Percentiles rank a stretch among this genome's conserved stretches.
Conservation (phyloP, 2,888 invertebrate genomes). For the Ashinkailepas kermadecensis region DNA sequence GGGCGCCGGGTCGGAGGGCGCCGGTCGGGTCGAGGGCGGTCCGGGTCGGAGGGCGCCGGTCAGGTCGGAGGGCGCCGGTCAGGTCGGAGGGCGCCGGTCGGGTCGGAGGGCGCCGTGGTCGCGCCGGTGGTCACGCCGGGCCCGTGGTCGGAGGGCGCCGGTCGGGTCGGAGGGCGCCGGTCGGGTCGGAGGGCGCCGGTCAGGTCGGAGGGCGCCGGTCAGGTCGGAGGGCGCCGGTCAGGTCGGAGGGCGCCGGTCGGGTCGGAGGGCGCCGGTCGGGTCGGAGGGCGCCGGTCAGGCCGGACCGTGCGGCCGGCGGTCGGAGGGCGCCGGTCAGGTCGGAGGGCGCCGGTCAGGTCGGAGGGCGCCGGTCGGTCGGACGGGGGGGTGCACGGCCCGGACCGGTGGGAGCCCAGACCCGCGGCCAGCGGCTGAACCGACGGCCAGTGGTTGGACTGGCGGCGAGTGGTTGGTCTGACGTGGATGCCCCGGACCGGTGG, state of each 20-base stretch:
- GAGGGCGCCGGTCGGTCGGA: too few relatives aligned
- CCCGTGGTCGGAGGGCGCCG: not conserved
- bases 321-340: not conserved
- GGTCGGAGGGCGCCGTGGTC: not conserved
- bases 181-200: not conserved
- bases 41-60: not conserved
- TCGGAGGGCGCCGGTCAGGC: too few relatives aligned
- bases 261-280: not conserved
- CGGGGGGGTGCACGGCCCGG: too few relatives aligned
- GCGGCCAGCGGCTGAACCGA: too few relatives aligned
- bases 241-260: not conserved
- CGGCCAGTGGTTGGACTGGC: too few relatives aligned
- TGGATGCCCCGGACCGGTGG: too few relatives aligned
- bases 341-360: not conserved
- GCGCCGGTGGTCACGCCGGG: too few relatives aligned
- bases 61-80: not conserved
- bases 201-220: not conserved
- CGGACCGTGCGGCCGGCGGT: slow-evolving; percentile 36
- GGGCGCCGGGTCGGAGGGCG: not conserved
- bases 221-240: not conserved
- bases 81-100: not conserved
- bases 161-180: not conserved
- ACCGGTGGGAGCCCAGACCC: too few relatives aligned
- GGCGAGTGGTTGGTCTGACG: too few relatives aligned
- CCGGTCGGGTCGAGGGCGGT: too few relatives aligned